Conservation (phyloP, 2,113 vertebrate genomes). For the Cryptotis parvus region DNA sequence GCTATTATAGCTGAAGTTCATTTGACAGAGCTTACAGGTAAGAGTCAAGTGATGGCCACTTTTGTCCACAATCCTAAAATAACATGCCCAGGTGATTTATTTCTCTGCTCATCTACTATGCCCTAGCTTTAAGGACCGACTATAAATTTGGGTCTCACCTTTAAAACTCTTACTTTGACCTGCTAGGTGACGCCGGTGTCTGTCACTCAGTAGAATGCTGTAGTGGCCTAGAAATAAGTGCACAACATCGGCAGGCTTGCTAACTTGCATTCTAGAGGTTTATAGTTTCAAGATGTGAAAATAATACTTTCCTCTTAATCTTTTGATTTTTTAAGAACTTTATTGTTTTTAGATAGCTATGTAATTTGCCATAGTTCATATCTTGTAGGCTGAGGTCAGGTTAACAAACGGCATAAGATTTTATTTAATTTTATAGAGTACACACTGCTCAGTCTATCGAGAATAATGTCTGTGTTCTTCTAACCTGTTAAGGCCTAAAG, state of each 20-base stretch:
- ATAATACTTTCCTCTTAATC: neutral
- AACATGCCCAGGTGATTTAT: slow-evolving; percentile 65
- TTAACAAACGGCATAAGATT: neutral
- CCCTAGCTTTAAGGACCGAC: slow-evolving; percentile 1
- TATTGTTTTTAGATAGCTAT: neutral
- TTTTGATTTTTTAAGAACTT: neutral
- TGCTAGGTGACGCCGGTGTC: neutral
- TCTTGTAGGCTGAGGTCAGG: neutral
- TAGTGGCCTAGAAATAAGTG: slow-evolving; percentile 27
- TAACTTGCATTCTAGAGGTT: slow-evolving; percentile 31
- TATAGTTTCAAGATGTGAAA: neutral
- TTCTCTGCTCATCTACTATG: neutral
- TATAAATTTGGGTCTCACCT: slow-evolving; percentile 1
- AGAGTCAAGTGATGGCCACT: slow-evolving; percentile 58
- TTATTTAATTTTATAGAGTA: slow-evolving; percentile 32
- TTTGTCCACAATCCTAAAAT: slow-evolving; percentile 62
- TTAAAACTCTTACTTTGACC: neutral
- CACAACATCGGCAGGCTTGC: neutral
- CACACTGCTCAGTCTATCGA: neutral
- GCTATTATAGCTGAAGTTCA: slow-evolving; percentile 62
- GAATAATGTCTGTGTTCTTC: neutral
- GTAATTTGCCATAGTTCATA: neutral
- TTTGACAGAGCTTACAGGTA: slow-evolving; percentile 62
- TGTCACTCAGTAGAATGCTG: neutral
- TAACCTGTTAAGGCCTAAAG: slow-evolving; percentile 2